These are phyloP conservation scores for Gyps fulvus DNA, from an alignment of 2,113 vertebrate species.

Conservation along the genomic window DNA sequence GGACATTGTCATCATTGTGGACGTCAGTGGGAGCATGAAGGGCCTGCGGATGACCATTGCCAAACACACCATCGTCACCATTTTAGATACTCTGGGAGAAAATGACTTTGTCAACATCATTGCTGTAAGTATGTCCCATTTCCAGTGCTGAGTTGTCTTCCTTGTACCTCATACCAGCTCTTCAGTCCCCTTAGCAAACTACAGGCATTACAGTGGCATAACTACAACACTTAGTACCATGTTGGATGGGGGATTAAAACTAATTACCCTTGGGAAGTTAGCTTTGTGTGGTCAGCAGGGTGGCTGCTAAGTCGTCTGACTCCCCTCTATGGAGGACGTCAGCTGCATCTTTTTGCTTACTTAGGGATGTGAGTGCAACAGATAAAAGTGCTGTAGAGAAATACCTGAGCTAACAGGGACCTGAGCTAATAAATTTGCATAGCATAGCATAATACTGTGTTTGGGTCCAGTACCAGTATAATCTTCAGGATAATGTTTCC, in stretches of 20 bases:
- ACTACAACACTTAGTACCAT: neutral
- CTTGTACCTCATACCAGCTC: neutral
- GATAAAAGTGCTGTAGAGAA: neutral
- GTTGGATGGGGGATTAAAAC: neutral
- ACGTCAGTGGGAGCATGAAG: constrained; percentile 96
- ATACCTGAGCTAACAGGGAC: neutral
- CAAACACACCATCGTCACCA: constrained; percentile 91
- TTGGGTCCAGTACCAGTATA: neutral
- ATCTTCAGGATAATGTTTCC: neutral
- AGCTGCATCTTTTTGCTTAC: neutral
- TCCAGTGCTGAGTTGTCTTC: neutral
- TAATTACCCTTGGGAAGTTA: neutral
- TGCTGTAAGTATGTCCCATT: constrained; percentile 71
- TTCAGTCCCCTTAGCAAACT: neutral
- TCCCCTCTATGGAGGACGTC: neutral
- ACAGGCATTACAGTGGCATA: neutral
- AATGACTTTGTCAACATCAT: constrained; percentile 97
- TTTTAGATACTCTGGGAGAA: constrained; percentile 93
- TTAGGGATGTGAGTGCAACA: neutral
- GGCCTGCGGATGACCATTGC: constrained; percentile 90
- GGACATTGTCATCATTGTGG: constrained; percentile 91
- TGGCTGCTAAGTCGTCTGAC: neutral
- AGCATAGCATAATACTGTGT: neutral
- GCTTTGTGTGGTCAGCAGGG: neutral
- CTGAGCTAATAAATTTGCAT: neutral